Evolutionary conservation across 2,113 vertebrate species (phyloP).

Genomic region (Trogon melanurus): DNA sequence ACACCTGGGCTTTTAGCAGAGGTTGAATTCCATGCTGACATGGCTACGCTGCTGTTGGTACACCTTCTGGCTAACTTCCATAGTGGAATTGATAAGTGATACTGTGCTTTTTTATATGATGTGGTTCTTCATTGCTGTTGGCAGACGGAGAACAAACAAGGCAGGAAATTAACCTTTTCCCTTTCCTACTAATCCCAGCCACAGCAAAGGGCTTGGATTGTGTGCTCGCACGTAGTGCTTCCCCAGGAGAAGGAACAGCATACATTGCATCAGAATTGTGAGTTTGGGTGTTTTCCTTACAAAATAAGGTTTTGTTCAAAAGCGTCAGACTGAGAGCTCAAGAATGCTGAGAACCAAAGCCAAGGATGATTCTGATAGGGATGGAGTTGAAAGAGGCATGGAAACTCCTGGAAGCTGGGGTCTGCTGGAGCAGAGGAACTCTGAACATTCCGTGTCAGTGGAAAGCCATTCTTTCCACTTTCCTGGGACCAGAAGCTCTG

Average conservation of each 20-base stretch:
- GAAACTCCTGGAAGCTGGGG: not conserved
- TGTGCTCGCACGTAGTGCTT: not conserved
- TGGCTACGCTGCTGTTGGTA: not conserved
- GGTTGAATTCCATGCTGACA: not conserved
- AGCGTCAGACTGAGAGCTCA: not conserved
- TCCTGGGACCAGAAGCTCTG: not conserved
- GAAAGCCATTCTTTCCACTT: not conserved
- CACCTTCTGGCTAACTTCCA: not conserved
- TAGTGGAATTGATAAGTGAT: not conserved
- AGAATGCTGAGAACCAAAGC: not conserved
- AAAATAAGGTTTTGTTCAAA: not conserved
- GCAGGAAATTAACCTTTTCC: not conserved
- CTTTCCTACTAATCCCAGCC: not conserved
- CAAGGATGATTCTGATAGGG: not conserved
- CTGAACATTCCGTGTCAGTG: accelerated
- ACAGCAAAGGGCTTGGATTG: not conserved
- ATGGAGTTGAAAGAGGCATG: not conserved
- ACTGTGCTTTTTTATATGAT: not conserved
- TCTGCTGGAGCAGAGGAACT: not conserved
- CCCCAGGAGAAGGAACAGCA: not conserved
- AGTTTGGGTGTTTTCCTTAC: not conserved
- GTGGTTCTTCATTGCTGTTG: not conserved
- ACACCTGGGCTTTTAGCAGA: not conserved
- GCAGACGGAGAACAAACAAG: not conserved
- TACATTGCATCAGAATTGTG: not conserved